These are phyloP conservation scores for Coreoperca whiteheadi DNA, from an alignment of 2,113 vertebrate genomes.

Conservation along the genomic window DNA sequence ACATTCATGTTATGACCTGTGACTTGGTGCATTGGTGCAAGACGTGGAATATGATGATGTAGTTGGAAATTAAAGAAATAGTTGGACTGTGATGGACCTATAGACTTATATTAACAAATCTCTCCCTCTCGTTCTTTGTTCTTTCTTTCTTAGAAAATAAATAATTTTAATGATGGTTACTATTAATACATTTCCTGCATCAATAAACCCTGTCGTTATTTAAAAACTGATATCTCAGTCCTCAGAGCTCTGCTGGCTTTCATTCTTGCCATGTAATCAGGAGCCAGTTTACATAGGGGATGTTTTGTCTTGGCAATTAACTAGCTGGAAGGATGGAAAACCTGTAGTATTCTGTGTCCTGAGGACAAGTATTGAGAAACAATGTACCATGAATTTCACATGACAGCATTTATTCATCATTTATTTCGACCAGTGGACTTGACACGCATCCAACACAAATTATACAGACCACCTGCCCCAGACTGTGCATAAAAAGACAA, in stretches of 20 bases:
- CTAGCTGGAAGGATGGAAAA: slow-evolving; percentile 5
- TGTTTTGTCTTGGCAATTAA: slow-evolving; percentile 21
- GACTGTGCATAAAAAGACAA: not conserved
- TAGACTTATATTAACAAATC: not conserved
- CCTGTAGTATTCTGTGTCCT: not conserved
- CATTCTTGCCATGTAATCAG: slow-evolving; percentile 23
- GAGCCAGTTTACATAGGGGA: slow-evolving; percentile 17
- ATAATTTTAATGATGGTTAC: not conserved
- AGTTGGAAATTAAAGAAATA: not conserved
- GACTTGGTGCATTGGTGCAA: not conserved
- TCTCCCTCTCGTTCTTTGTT: not conserved
- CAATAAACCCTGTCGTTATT: not conserved
- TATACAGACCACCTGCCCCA: not conserved
- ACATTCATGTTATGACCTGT: not conserved
- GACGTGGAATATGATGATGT: not conserved
- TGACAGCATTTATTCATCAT: not conserved
- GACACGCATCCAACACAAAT: not conserved
- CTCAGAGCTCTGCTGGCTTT: slow-evolving; percentile 13
- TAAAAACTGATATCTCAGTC: not conserved
- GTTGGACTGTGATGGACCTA: not conserved
- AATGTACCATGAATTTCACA: slow-evolving; percentile 7
- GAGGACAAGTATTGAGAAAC: not conserved
- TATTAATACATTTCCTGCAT: not conserved
- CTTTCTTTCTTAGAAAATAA: not conserved
- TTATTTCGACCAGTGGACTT: slow-evolving; percentile 1